Percentiles rank a stretch among this genome's conserved stretches.
phyloP scores from a whole-genome alignment of 2,113 vertebrate species.

The Lethenteron reissneri region DNA sequence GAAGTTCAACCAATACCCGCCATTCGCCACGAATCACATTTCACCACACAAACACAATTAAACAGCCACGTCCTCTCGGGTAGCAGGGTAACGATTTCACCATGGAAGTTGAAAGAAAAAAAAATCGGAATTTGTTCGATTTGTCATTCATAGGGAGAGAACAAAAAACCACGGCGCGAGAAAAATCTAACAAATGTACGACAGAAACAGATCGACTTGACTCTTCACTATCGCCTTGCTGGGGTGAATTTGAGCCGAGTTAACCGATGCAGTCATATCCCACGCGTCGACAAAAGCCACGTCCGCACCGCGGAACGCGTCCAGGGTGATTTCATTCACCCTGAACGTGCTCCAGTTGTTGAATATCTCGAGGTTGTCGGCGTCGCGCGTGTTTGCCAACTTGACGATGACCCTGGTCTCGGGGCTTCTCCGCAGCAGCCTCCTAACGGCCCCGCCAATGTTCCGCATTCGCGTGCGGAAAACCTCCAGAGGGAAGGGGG shows the following conservation, averaged over 20 bases:
- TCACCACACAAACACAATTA: no score
- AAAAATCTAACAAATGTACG: constrained; percentile 6
- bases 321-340: constrained; percentile 9
- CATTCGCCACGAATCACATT: no score
- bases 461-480: constrained; percentile 10
- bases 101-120: no score
- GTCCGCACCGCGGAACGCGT: constrained; percentile 12
- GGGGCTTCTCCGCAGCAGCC: constrained; percentile 12
- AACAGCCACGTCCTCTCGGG: no score
- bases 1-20: no score
- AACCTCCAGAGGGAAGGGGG: constrained; percentile 12
- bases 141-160: no score
- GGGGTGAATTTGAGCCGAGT: background rate
- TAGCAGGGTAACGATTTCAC: no score
- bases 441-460: constrained; percentile 10
- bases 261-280: constrained; percentile 11
- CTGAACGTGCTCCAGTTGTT: constrained; percentile 12
- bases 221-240: constrained; percentile 7
- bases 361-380: background rate
- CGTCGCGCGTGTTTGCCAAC: constrained; percentile 14
- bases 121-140: no score
- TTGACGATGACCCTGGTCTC: constrained; percentile 12
- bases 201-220: constrained; percentile 10
- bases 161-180: no score
- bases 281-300: constrained; percentile 13